phyloP scores from a whole-genome alignment of 2,888 invertebrate genomes.

The Hartigia nigra region DNA sequence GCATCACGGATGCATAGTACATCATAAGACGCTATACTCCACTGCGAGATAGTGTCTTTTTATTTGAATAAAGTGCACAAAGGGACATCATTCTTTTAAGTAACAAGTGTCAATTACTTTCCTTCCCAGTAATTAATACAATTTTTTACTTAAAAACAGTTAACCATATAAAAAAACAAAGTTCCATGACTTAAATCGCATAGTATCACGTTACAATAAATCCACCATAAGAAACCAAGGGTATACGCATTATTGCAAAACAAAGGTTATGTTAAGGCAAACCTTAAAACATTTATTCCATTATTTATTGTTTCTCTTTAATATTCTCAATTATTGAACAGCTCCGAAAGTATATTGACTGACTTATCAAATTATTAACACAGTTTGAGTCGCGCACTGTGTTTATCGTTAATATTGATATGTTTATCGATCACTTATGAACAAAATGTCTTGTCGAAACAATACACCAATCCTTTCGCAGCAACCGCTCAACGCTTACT shows the following conservation, averaged over 20 bases:
- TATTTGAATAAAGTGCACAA: not conserved
- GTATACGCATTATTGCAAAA: not conserved
- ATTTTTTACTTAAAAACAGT: not conserved
- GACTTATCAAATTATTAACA: not conserved
- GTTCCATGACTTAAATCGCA: not conserved
- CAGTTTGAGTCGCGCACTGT: not conserved
- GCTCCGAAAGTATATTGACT: not conserved
- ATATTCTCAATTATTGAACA: not conserved
- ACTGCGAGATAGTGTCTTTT: not conserved
- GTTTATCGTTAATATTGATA: not conserved
- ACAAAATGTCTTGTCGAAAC: not conserved
- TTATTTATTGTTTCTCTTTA: not conserved
- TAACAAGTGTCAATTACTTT: not conserved
- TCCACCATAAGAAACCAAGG: not conserved
- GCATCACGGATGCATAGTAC: not conserved
- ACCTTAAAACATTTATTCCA: not conserved
- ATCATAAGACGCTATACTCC: not conserved
- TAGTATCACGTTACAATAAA: not conserved
- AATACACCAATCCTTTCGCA: not conserved
- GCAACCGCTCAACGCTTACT: not conserved
- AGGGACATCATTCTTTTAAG: not conserved
- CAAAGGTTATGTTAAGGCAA: not conserved
- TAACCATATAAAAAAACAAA: not conserved
- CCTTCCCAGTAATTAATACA: not conserved
- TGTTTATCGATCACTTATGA: not conserved